These are phyloP conservation scores for Butastur rufipennis DNA, from an alignment of 2,113 vertebrate genomes.

Conservation along the genomic window DNA sequence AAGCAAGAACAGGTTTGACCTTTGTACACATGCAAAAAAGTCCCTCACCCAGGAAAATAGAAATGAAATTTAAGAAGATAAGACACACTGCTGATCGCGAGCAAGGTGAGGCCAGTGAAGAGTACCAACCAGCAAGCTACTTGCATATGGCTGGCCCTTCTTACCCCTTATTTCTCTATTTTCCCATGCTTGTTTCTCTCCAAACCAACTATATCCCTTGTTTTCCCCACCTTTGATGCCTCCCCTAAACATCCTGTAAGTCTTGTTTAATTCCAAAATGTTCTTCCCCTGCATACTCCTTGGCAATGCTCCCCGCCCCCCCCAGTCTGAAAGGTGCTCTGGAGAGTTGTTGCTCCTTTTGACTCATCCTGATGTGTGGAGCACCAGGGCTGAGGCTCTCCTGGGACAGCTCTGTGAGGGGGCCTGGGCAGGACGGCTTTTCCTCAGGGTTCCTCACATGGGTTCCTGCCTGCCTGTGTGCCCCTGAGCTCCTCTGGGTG, in stretches of 20 bases:
- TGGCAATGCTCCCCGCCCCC: neutral
- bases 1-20: neutral
- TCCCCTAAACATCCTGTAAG: neutral
- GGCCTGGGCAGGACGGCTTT: neutral
- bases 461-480: neutral
- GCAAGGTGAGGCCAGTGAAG: no score
- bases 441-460: neutral
- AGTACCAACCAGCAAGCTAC: neutral
- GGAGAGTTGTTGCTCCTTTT: neutral
- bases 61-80: neutral
- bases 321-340: neutral
- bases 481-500: neutral
- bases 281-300: neutral
- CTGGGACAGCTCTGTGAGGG: neutral
- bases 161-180: neutral
- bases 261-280: neutral
- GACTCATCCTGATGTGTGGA: no score
- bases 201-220: neutral
- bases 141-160: neutral
- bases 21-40: neutral
- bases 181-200: neutral
- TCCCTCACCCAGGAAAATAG: neutral
- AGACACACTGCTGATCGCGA: neutral
- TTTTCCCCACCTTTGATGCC: neutral
- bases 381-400: neutral